Evolutionary conservation across 2,888 invertebrate genomes (phyloP), one percentile per base, ranked within the genome.

Genomic region (Electrophaes corylata): DNA sequence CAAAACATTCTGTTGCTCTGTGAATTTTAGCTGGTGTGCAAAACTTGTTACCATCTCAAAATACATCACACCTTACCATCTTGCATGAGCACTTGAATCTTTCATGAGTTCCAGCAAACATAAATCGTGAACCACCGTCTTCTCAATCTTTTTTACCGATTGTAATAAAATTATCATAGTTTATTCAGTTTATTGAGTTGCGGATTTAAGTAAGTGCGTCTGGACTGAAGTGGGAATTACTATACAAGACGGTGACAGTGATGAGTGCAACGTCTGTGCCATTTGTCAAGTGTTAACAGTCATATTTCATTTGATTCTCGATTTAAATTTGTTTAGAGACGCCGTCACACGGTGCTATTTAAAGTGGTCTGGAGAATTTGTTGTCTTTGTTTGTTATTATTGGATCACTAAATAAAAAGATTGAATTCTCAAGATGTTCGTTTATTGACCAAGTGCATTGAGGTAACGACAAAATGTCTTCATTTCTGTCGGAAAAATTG

Each of bases 261-360:
- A 84, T 71, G 70, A 76, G 79, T 88, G 89, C 88, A 88, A 64
- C 64, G 82, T 81, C 81, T 78, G 73, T 73, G 65, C 66, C 81
- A 86, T 89, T 85, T 88, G 86, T 89, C 86, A 88, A 77, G 69
- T 76, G 73, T 51, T 63, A 46, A 52, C 72, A 83, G 83, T 70
- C 79, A 86, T 86, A 69, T 81, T 83, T 84, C 79, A 84, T 84
- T 71, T 66, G 51, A 51, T 45, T 65, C 59, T 58, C 23, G 46
- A 6, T 8, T 35, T 35, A 5, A 14, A 14, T 35, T 58, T 55
- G 5, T 6, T 10, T 16, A 18, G 8, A 16, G 11, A 19, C 10
- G 5, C 4, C 1, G 5, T 6, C 5, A 5, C 4, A 26, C 4
- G 26, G 26, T 26, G 26, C 4, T 26, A 5, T 6, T 6, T 6